Base-by-base conservation (phyloP, 2,888 invertebrate species). In the Macrosiphum euphorbiae region DNA sequence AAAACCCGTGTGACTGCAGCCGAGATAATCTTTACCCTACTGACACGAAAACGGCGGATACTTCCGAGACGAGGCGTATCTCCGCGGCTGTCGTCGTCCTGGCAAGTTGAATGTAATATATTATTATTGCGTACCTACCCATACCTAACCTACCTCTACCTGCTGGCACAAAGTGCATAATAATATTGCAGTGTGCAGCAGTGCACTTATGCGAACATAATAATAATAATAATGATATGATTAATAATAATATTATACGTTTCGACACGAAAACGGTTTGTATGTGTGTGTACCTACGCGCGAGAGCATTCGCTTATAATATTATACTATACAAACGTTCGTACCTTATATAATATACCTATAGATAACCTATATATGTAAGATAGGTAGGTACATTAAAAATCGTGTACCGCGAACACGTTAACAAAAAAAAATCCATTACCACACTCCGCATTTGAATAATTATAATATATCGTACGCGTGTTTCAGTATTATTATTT, bases 51-150 rank as follows among this genome's bases (percentile, higher is more conserved):
- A 88, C 50, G n/a, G 50, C 44, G 44, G 4, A 52, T 52, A 35
- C 87, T 88, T 88, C 87, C 50, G n/a, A 50, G 78, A 78, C 78
- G 78, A 78, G 78, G 78, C 78, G 78, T 78, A 35, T 78, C 78
- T 78, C 35, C 35, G 20, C 35, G 78, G 78, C 78, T 8, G 78
- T 41, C 35, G 78, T n/a, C 67, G 67, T 67, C 35, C 20, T 67
- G 35, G 35, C 78, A 20, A 78, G 35, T 78, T 8, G 67, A 1
- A 11, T 10, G 0, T 61, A 78, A 78, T 78, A 78, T 78, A 78
- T 78, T 78, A 78, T 78, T 35, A 78, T 41, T 24, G 35, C 35
- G 78, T 35, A 4, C n/a, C 47, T 47, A 47, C 16, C n/a, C 5
- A 5, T 44, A 44, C 44, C 47, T 47, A 47, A n/a, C n/a, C 58